phyloP scores from a whole-genome alignment of 64 coral and sea anemone genomes.

The Montipora cactus region DNA sequence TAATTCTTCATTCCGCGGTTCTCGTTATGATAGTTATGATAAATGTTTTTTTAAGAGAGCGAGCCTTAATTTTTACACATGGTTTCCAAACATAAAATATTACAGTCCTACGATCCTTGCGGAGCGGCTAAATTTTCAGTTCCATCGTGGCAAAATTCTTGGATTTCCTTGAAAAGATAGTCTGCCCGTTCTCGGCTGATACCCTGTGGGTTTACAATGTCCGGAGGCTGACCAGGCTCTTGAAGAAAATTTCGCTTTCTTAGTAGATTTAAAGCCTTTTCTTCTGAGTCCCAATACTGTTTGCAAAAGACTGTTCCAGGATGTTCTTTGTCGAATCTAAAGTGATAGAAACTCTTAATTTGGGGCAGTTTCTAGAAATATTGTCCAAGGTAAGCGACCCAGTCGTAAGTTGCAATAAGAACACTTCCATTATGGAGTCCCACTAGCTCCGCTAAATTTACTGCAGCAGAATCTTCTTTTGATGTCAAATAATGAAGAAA shows the following conservation, averaged over 20 bases:
- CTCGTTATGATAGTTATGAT: too few relatives aligned
- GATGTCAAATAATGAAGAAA: too few relatives aligned
- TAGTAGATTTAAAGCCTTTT: constrained; percentile 27
- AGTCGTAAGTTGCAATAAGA: too few relatives aligned
- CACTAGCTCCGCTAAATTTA: too few relatives aligned
- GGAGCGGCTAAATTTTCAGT: constrained; percentile 20
- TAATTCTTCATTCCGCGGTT: too few relatives aligned
- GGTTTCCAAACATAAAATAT: background rate
- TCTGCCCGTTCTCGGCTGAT: constrained; percentile 25
- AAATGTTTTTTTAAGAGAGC: background rate
- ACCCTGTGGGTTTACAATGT: constrained; percentile 39
- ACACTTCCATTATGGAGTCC: too few relatives aligned
- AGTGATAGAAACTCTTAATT: constrained; percentile 22
- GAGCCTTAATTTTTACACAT: background rate
- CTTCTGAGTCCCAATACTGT: constrained; percentile 36
- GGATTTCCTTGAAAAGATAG: constrained; percentile 72
- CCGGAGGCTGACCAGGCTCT: constrained; percentile 10
- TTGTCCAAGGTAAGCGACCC: too few relatives aligned
- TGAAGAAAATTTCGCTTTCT: background rate
- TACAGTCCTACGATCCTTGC: background rate
- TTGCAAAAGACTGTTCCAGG: constrained; percentile 61
- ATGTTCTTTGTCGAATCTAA: constrained; percentile 57
- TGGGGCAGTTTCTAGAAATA: background rate
- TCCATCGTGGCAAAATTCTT: background rate
- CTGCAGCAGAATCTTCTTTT: too few relatives aligned